phyloP scores from a whole-genome alignment of 2,113 vertebrate genomes.

The Notiomystis cincta region DNA sequence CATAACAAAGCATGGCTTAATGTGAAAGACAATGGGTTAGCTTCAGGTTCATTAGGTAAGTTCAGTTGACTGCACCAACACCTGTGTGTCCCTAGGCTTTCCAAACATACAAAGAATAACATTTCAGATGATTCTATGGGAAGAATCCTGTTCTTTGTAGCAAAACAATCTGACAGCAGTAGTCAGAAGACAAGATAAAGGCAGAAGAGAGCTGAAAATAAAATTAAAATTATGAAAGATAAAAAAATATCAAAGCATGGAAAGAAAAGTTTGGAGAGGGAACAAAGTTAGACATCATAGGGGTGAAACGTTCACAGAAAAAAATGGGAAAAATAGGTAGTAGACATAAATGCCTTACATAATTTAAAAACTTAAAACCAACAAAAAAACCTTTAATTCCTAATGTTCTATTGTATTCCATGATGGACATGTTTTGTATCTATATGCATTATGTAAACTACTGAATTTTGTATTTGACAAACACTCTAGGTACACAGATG shows the following conservation, averaged over 20 bases:
- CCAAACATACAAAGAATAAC: not conserved
- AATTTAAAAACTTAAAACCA: not conserved
- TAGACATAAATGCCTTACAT: not conserved
- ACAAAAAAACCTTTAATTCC: rapidly evolving
- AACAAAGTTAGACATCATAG: not conserved
- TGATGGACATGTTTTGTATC: not conserved
- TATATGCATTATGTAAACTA: not conserved
- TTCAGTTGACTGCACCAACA: not conserved
- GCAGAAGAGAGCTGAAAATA: not conserved
- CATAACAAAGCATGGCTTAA: not conserved
- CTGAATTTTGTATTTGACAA: not conserved
- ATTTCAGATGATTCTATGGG: not conserved
- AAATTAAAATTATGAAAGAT: not conserved
- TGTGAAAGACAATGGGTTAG: not conserved
- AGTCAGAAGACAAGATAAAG: not conserved
- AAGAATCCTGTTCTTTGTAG: not conserved
- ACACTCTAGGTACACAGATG: not conserved
- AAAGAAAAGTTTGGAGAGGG: not conserved
- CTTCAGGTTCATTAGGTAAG: not conserved
- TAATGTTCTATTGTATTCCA: not conserved
- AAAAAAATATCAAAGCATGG: not conserved
- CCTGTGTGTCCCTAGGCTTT: not conserved
- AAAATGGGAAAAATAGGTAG: not conserved
- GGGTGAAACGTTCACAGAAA: not conserved
- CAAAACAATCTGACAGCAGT: not conserved